A percentile compares a stretch with the other conserved stretches of the same genome.
Conservation (phyloP, 1,140 invertebrate species). For the Papilio polytes region DNA sequence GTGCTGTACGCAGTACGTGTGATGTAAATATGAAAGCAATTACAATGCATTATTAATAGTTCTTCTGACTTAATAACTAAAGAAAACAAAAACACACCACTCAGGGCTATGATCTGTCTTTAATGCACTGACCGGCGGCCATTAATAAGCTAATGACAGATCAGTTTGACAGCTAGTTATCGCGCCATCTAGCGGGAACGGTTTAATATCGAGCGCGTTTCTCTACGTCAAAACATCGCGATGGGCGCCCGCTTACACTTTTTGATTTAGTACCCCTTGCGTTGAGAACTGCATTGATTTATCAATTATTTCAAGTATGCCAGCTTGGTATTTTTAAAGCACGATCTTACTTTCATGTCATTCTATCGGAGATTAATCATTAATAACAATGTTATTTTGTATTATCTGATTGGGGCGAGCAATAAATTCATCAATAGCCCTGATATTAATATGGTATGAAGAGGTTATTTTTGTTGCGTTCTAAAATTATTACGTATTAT, state of each 20-base stretch:
- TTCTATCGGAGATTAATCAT: slow-evolving; percentile 76
- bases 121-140: slow-evolving; percentile 62
- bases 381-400: slow-evolving; percentile 76
- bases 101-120: slow-evolving; percentile 45
- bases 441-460: slow-evolving; percentile 36
- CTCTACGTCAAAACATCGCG: slow-evolving; percentile 78
- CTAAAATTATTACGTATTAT: not conserved
- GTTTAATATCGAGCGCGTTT: slow-evolving; percentile 73
- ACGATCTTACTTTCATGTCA: slow-evolving; percentile 82
- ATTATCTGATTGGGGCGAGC: slow-evolving; percentile 78
- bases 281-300: slow-evolving; percentile 79
- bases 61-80: slow-evolving; percentile 34
- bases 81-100: slow-evolving; percentile 31
- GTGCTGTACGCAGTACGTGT: not conserved
- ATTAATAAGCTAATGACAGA: slow-evolving; percentile 81
- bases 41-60: slow-evolving; percentile 33
- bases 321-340: slow-evolving; percentile 77
- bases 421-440: slow-evolving; percentile 65
- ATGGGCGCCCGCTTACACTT: slow-evolving; percentile 63
- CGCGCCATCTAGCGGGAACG: slow-evolving; percentile 79
- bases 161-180: slow-evolving; percentile 77
- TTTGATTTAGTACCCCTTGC: slow-evolving; percentile 80
- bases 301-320: slow-evolving; percentile 81
- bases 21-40: slow-evolving; percentile 1
- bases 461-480: slow-evolving; percentile 8